phyloP scores from a whole-genome alignment of 2,797 vertebrate species.

The Neomorphus geoffroyi region DNA sequence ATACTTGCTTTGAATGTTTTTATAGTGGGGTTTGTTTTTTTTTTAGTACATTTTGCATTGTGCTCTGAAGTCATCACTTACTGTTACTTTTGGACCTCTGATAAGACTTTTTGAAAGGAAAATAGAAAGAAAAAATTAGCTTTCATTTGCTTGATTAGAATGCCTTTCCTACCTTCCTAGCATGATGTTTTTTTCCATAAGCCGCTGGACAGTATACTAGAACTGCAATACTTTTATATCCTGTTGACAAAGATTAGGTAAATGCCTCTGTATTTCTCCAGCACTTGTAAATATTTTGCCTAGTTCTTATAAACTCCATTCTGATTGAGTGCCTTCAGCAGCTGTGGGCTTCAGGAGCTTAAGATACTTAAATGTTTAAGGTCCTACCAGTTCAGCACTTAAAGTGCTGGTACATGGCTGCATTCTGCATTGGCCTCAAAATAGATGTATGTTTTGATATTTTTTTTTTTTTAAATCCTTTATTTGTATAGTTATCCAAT shows the following conservation, averaged over 20 bases:
- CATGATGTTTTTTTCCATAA: neutral
- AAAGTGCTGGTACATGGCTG: neutral
- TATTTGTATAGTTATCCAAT: neutral
- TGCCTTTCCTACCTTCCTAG: neutral
- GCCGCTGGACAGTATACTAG: conserved; percentile 13
- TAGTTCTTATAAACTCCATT: conserved; percentile 20
- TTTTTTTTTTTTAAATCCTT: neutral
- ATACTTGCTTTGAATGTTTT: neutral
- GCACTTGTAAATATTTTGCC: conserved; percentile 41
- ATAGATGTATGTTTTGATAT: neutral
- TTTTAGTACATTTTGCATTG: neutral
- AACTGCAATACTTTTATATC: neutral
- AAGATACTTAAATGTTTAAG: neutral
- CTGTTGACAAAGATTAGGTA: conserved; percentile 38
- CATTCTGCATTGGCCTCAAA: neutral
- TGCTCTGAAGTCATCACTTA: neutral
- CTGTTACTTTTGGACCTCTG: neutral
- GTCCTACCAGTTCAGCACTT: neutral
- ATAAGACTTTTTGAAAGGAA: neutral
- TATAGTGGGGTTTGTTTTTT: neutral
- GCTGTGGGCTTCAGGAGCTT: neutral
- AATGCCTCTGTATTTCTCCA: conserved; percentile 29
- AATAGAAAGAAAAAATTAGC: neutral
- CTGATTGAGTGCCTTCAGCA: neutral
- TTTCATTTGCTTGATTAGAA: neutral